Evolutionary conservation across 1,140 invertebrate genomes (phyloP).

Genomic region (Tenebrio molitor): DNA sequence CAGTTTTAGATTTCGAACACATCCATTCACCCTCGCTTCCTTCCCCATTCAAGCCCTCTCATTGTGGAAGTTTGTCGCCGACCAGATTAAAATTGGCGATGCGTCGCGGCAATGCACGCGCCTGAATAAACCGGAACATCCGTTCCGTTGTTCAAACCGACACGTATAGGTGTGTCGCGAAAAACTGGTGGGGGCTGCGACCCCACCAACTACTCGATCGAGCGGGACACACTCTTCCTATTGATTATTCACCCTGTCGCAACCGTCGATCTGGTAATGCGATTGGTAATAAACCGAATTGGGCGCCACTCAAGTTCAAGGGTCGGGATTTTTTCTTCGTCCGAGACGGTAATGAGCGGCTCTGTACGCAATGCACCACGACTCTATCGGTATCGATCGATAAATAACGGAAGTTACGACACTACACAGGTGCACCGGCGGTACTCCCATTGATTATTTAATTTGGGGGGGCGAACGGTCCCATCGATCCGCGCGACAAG

Average conservation of each 20-base stretch:
- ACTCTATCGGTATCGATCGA: neutral
- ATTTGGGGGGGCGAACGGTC: neutral
- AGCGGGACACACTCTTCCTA: slow-evolving; percentile 12
- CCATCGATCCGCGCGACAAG: neutral
- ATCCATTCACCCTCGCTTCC: slow-evolving; percentile 17
- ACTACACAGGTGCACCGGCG: neutral
- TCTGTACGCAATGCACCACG: neutral
- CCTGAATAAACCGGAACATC: slow-evolving; percentile 15
- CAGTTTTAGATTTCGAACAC: neutral
- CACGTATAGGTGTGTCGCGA: neutral
- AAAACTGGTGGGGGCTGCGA: neutral
- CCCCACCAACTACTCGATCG: slow-evolving; percentile 1
- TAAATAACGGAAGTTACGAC: neutral
- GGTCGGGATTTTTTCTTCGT: neutral
- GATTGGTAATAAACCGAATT: neutral
- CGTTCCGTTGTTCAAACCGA: no score
- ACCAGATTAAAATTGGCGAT: slow-evolving; percentile 10
- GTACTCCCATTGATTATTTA: neutral
- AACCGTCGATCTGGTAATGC: neutral
- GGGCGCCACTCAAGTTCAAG: neutral
- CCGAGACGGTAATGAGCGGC: neutral
- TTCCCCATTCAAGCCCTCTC: neutral
- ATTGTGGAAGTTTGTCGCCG: neutral
- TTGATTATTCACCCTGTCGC: slow-evolving; percentile 2
- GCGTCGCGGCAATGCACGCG: slow-evolving; percentile 3